These are phyloP conservation scores for Galaxea fascicularis DNA, from an alignment of 92 coral and sea anemone genomes.

Conservation along the genomic window DNA sequence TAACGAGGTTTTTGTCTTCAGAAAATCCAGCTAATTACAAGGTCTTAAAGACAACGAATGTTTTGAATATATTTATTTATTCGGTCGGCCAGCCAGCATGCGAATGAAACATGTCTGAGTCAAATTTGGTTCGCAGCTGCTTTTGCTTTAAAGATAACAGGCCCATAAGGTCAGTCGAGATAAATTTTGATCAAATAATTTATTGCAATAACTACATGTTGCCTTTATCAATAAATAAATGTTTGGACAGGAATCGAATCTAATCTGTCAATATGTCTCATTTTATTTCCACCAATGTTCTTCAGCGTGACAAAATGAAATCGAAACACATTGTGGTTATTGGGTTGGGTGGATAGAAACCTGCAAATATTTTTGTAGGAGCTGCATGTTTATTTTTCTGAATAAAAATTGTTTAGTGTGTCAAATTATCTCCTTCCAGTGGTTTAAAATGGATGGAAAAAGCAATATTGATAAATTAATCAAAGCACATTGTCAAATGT, in stretches of 20 bases:
- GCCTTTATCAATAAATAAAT: slow-evolving; percentile 26
- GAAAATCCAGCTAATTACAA: slow-evolving; percentile 27
- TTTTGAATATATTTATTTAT: not conserved
- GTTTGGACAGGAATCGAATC: slow-evolving; percentile 8
- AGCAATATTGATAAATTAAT: no score
- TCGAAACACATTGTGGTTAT: not conserved
- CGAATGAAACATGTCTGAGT: not conserved
- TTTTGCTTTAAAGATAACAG: not conserved
- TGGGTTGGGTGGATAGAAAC: not conserved
- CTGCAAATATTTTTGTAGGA: not conserved
- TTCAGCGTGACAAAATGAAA: not conserved
- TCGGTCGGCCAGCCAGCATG: slow-evolving; percentile 4
- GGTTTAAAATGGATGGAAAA: no score
- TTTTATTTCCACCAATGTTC: not conserved
- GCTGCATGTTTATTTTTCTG: not conserved
- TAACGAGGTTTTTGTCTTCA: not conserved
- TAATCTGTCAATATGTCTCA: not conserved
- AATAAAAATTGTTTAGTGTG: not conserved
- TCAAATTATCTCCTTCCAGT: not conserved
- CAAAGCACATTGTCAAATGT: no score
- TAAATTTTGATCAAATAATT: not conserved
- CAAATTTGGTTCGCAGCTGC: slow-evolving; percentile 22
- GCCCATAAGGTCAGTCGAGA: slow-evolving; percentile 1
- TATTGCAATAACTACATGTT: slow-evolving; percentile 2
- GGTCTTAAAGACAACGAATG: not conserved